These are phyloP conservation scores for Rhimphoctona megacephalus DNA, from an alignment of 2,888 invertebrate genomes.

Conservation along the genomic window DNA sequence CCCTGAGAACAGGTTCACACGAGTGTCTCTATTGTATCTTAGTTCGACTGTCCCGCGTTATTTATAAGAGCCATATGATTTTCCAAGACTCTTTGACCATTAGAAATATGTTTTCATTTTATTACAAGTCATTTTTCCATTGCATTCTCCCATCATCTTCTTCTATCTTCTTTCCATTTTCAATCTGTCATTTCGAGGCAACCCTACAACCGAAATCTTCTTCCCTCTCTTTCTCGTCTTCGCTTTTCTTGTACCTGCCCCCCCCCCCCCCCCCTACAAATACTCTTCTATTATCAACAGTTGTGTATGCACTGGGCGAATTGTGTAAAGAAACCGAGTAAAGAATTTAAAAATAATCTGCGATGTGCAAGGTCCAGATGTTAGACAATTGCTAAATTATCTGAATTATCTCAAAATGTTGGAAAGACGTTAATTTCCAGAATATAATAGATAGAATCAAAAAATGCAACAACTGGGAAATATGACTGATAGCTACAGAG, in stretches of 20 bases:
- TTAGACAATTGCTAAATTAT: not conserved
- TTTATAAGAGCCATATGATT: not conserved
- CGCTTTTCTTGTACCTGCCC: not conserved
- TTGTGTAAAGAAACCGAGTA: not conserved
- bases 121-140: not conserved
- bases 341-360: not conserved
- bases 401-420: not conserved
- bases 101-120: not conserved
- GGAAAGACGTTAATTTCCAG: not conserved
- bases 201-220: conserved; percentile 67
- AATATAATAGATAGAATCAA: not conserved
- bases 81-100: not conserved
- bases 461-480: not conserved
- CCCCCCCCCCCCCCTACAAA: not conserved
- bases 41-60: conserved; percentile 63
- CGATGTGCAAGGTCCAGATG: not conserved
- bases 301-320: not conserved
- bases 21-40: conserved; percentile 34
- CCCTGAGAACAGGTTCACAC: conserved; percentile 50
- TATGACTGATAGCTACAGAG: not conserved
- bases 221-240: conserved; percentile 36
- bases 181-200: conserved; percentile 57
- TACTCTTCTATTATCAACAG: not conserved
- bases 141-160: not conserved
- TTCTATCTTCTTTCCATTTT: too few species aligned